A percentile compares a stretch with the other conserved stretches of the same genome.
Conservation (phyloP, 2,113 vertebrate species). For the Etheostoma spectabile region DNA sequence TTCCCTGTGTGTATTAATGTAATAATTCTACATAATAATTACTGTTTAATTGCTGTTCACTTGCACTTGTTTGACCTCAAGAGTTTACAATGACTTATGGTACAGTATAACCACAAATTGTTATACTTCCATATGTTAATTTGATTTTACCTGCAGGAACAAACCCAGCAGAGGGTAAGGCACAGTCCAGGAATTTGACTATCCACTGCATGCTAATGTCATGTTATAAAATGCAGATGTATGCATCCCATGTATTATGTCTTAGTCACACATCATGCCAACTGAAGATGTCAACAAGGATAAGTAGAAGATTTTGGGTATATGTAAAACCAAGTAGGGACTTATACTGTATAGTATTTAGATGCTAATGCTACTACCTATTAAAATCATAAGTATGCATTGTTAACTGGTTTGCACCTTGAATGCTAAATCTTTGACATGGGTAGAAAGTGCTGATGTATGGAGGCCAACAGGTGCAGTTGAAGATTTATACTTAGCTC, state of each 20-base stretch:
- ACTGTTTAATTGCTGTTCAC: slow-evolving; percentile 36
- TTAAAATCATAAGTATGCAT: neutral
- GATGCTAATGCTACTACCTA: neutral
- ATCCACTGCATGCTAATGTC: slow-evolving; percentile 55
- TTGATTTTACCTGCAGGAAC: slow-evolving; percentile 40
- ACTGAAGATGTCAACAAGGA: neutral
- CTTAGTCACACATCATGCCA: slow-evolving; percentile 1
- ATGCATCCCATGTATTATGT: slow-evolving; percentile 32
- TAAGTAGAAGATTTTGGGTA: neutral
- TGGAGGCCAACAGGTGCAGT: slow-evolving; percentile 43
- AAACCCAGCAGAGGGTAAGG: slow-evolving; percentile 29
- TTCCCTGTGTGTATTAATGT: slow-evolving; percentile 53
- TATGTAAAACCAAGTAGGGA: neutral
- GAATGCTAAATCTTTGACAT: slow-evolving; percentile 10
- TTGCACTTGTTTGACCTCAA: slow-evolving; percentile 31
- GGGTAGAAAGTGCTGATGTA: slow-evolving; percentile 22
- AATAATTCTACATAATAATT: slow-evolving; percentile 44
- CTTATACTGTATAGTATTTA: neutral
- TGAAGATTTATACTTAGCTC: slow-evolving; percentile 42
- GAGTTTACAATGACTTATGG: slow-evolving; percentile 45
- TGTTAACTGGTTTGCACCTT: slow-evolving; percentile 5
- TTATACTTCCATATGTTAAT: slow-evolving; percentile 66
- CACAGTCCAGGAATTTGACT: slow-evolving; percentile 12
- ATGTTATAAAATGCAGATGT: slow-evolving; percentile 31
- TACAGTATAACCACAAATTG: slow-evolving; percentile 54